Evolutionary conservation across 1,140 invertebrate genomes (phyloP).

Genomic region (Chionoecetes opilio): DNA sequence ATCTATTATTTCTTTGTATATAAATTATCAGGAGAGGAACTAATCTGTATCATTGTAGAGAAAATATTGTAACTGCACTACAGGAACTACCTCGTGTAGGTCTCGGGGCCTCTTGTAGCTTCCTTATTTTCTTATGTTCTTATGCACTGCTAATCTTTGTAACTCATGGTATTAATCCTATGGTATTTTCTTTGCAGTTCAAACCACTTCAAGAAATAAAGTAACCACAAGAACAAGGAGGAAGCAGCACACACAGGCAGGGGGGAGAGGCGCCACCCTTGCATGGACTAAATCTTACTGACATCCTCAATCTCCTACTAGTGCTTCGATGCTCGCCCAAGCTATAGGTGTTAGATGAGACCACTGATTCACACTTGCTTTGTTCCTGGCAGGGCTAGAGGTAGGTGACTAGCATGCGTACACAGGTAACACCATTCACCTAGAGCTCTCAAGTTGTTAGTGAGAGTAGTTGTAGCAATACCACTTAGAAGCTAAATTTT

Average conservation of each 20-base stretch:
- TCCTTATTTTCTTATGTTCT: no score
- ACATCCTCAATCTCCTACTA: no score
- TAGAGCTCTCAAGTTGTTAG: background rate
- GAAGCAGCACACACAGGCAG: background rate
- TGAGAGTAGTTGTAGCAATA: background rate
- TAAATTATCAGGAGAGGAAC: no score
- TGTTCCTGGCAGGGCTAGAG: background rate
- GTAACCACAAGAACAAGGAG: background rate
- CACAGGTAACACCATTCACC: background rate
- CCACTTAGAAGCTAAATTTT: background rate
- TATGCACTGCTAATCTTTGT: no score
- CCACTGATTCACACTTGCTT: no score
- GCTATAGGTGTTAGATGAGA: background rate
- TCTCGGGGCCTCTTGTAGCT: no score
- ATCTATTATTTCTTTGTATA: no score
- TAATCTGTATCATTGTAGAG: no score
- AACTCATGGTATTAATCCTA: no score
- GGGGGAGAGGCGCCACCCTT: background rate
- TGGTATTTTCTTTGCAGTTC: conserved; percentile 42
- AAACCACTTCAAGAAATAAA: conserved; percentile 57
- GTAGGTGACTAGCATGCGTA: background rate
- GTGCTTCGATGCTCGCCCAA: background rate
- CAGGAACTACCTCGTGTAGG: no score
- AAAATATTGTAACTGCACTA: no score
- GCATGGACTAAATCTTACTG: no score